Evolutionary conservation across 2,113 vertebrate genomes (phyloP), one percentile per base, ranked within the genome.

Genomic region (Isurus oxyrinchus): DNA sequence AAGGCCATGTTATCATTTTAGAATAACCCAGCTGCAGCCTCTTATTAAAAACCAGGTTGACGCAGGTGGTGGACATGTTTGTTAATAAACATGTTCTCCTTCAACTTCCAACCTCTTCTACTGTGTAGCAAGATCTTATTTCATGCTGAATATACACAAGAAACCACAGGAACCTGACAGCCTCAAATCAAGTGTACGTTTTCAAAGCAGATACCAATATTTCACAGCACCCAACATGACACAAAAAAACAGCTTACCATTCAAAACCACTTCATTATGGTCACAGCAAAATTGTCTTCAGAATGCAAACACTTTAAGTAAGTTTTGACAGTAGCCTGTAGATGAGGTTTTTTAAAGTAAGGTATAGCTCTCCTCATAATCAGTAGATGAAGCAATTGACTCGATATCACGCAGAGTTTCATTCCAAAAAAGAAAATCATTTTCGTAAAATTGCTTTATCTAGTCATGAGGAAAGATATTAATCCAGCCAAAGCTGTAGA

Each of bases 381-480:
- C 67, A 76, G 67, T 8, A 55, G 67, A 95, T 53, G 49, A 95
- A 95, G 67, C 94, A 95, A 95, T 69, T 0, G n/a, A 66, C 23
- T 95, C 55, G 61, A 91, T 11, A 49, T 44, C 40, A 69, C 5
- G 11, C 44, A 53, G 61, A 63, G 3, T 95, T 95, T 55, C 27
- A 55, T 95, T 72, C 25, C 27, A 35, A 31, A 63, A 53, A 49
- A 49, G 27, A 72, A 72, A 72, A 95, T 53, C 53, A 90, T 35
- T 53, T 87, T 87, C 67, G 63, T 63, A 49, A 76, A 72, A 55
- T 49, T 95, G 66, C 44, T 72, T 95, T 55, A 72, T 72, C 23
- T 35, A 35, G 49, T 95, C 23, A 72, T 72, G 94, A 72, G 67
- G 66, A 95, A 95, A 95, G 13, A 95, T 76, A 95, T 95, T 95